Evolutionary conservation across 2,888 invertebrate species (phyloP).

Genomic region (Tuta absoluta): DNA sequence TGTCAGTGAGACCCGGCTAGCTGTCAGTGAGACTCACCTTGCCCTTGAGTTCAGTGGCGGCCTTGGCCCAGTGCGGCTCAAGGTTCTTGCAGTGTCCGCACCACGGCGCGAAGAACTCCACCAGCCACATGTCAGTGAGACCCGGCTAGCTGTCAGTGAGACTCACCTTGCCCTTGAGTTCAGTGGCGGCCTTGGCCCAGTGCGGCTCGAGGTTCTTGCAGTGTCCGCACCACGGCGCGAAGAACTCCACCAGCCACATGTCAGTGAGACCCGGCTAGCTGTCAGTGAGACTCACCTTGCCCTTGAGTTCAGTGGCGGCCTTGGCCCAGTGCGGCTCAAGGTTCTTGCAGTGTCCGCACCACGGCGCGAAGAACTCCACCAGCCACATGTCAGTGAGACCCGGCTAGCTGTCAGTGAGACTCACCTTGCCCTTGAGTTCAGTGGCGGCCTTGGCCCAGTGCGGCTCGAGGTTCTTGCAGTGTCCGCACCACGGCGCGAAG

Average conservation of each 20-base stretch:
- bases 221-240: slow-evolving; percentile 98
- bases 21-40: slow-evolving; percentile 82
- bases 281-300: slow-evolving; percentile 84
- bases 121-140: slow-evolving; percentile 98
- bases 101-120: slow-evolving; percentile 99
- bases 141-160: slow-evolving; percentile 83
- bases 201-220: slow-evolving; percentile 98
- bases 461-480: slow-evolving; percentile 97
- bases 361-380: slow-evolving; percentile 98
- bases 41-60: slow-evolving; percentile 96
- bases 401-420: slow-evolving; percentile 82
- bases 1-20: too few species aligned
- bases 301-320: slow-evolving; percentile 96
- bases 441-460: slow-evolving; percentile 98
- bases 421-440: slow-evolving; percentile 95
- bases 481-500: slow-evolving; percentile 98
- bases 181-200: slow-evolving; percentile 96
- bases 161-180: slow-evolving; percentile 94
- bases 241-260: slow-evolving; percentile 99
- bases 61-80: slow-evolving; percentile 97
- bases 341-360: slow-evolving; percentile 98
- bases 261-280: slow-evolving; percentile 95
- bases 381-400: slow-evolving; percentile 99
- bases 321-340: slow-evolving; percentile 97
- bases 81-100: slow-evolving; percentile 98